Base-by-base conservation (phyloP, 2,113 vertebrate species). In the Empidonax alnorum region DNA sequence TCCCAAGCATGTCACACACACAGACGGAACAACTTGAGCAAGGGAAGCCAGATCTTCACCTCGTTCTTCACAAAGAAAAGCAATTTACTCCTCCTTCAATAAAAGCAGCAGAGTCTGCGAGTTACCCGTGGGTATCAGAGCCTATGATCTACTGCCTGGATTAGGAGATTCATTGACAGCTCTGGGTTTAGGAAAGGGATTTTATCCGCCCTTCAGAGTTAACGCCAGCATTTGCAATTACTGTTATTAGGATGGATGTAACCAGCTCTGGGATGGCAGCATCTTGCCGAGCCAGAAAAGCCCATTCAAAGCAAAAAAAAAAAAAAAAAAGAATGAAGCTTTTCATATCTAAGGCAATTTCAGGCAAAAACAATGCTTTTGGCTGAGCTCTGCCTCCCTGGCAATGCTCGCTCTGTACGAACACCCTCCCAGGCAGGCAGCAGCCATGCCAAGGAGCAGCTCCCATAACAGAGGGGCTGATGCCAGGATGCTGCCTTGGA, bases 41-140 rank as follows among this genome's bases (percentile, higher is more conserved):
- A n/a, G 78, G 65, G 44, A 77, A 63, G 88, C 21, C 90, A 86
- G 73, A 86, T 80, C 56, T 78, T 83, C 76, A 47, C 55, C 80
- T 80, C 24, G 0, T 7, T 71, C 68, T 46, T 82, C 76, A 47
- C 83, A 39, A 59, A 80, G 81, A 78, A 87, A 93, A 82, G 82
- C 83, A 74, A 88, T 92, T 94, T 90, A 67, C 61, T 89, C 86
- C 61, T 89, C 86, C 86, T 61, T 74, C 86, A 90, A 50, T 68
- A 81, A 77, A 46, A 84, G 83, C 86, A 84, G 72, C 75, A 59
- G 85, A 85, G 73, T 7, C 82, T 39, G 47, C 0, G 1, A 90
- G 86, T 42, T 23, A 88, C 41, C 61, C 9, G 2, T n/a, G 61
- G 79, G 56, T 88, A 92, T 84, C 89, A 39, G 55, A 93, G 90